A percentile compares a stretch with the other conserved stretches of the same genome.
phyloP scores from a whole-genome alignment of 2,113 vertebrate genomes.

The Brachionichthys hirsutus region DNA sequence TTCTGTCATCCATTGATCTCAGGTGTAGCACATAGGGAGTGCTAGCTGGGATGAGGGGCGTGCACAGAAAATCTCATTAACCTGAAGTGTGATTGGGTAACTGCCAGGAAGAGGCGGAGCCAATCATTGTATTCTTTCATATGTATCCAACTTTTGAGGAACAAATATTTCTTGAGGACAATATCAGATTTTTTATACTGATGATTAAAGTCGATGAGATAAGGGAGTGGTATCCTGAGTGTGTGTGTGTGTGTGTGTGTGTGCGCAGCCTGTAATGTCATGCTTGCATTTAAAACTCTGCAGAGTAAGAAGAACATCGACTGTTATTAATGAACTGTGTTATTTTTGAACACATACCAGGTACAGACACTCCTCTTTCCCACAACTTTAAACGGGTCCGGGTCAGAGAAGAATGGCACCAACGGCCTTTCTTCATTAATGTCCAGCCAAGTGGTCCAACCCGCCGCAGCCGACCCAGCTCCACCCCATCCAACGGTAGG shows the following conservation, averaged over 20 bases:
- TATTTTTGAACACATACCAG: slow-evolving; percentile 9
- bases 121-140: too few relatives aligned
- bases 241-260: too few relatives aligned
- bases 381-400: slow-evolving; percentile 76
- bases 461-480: slow-evolving; percentile 32
- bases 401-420: slow-evolving; percentile 78
- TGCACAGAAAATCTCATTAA: background rate
- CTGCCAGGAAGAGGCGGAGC: too few relatives aligned
- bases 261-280: too few relatives aligned
- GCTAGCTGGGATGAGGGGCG: too few relatives aligned
- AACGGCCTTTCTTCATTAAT: slow-evolving; percentile 55
- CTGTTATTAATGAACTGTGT: background rate
- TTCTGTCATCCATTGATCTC: too few relatives aligned
- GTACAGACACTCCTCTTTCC: slow-evolving; percentile 79
- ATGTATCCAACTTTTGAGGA: too few relatives aligned
- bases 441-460: slow-evolving; percentile 5
- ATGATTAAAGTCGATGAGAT: too few relatives aligned
- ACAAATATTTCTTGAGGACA: too few relatives aligned
- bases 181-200: too few relatives aligned
- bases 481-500: slow-evolving; percentile 63
- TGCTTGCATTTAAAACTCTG: background rate
- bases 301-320: background rate
- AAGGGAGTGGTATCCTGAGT: too few relatives aligned
- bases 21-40: too few relatives aligned
- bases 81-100: background rate